Base-by-base conservation (phyloP, 1,140 invertebrate genomes). In the Apocrypta bakeri region DNA sequence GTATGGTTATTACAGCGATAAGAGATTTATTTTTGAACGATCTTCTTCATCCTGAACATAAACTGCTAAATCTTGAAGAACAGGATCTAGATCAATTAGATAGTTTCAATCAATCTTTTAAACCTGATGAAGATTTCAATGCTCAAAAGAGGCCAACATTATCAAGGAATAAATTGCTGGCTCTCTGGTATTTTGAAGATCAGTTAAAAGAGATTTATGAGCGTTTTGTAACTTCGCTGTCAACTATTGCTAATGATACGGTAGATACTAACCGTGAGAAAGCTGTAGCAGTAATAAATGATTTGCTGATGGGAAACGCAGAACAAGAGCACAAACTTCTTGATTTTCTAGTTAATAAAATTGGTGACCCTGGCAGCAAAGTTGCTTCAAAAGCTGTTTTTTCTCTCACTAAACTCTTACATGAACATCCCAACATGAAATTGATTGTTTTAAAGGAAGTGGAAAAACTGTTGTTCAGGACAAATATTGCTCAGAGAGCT, bases 351-450 rank as follows among this genome's bases (percentile, higher is more conserved):
- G 95, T 99, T 0, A 99, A 99, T 88, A 99, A 99, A 93, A 93
- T 99, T 21, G 98, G 98, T 63, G 98, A 99, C 92, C 98, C 98
- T 1, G 94, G 94, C 1, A 94, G 96, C 82, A 96, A 97, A 90
- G 94, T 99, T 0, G 97, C 96, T 0, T 96, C 98, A 0, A 97
- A 97, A 91, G 95, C 96, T 0, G 94, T 97, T 56, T 96, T 97
- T 91, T 95, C 97, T 85, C 92, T 99, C n/a, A 95, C 94, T 64
- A 96, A 97, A 87, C 89, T 99, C 1, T 91, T 99, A n/a, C 93
- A 94, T 69, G 94, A 96, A 84, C 98, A 99, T 93, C 95, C 97
- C 0, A 97, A 97, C 80, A 99, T 99, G 97, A 99, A 98, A 90
- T 89, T 92, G 0, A 95, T 98, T 1, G 95, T 99, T 31, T 93